Percentiles rank a stretch among this genome's conserved stretches.
phyloP scores from a whole-genome alignment of 2,797 vertebrate genomes.

The Sciurus vulgaris region DNA sequence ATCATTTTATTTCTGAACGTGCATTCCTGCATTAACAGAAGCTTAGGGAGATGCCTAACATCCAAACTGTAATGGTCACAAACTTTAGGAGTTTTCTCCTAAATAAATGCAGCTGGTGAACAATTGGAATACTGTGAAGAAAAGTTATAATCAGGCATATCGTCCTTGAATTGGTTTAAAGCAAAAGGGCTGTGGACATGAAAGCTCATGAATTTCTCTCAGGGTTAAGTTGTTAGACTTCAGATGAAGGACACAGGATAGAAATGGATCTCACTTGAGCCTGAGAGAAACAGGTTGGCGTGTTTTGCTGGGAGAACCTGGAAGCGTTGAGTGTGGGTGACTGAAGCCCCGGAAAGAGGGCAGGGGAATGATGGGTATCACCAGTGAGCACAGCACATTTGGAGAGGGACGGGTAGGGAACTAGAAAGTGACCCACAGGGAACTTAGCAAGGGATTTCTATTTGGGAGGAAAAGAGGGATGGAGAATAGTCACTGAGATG shows the following conservation, averaged over 20 bases:
- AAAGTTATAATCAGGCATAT: slow-evolving; percentile 23
- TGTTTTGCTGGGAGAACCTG: neutral
- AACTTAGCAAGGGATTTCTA: slow-evolving; percentile 7
- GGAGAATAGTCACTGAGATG: neutral
- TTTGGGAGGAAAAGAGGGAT: neutral
- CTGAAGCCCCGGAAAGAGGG: no score
- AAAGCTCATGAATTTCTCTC: neutral
- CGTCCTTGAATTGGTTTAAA: slow-evolving; percentile 27
- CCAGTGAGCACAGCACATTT: neutral
- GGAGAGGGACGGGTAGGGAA: neutral
- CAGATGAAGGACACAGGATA: neutral
- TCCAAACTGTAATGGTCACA: no score
- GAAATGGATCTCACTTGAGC: neutral
- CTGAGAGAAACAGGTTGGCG: neutral
- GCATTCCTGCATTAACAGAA: no score
- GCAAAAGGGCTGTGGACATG: neutral
- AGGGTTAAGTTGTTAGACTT: slow-evolving; percentile 16
- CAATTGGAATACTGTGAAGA: neutral
- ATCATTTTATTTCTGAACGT: no score
- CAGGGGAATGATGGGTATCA: neutral
- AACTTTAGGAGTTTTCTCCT: neutral
- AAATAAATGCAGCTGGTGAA: neutral
- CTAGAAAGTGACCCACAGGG: neutral
- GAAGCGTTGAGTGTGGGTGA: neutral
- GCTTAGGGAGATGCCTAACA: no score